A percentile compares a stretch with the other conserved stretches of the same genome.
These are phyloP conservation scores for Beaufortia kweichowensis DNA, from an alignment of 2,113 vertebrate species.

Conservation along the genomic window DNA sequence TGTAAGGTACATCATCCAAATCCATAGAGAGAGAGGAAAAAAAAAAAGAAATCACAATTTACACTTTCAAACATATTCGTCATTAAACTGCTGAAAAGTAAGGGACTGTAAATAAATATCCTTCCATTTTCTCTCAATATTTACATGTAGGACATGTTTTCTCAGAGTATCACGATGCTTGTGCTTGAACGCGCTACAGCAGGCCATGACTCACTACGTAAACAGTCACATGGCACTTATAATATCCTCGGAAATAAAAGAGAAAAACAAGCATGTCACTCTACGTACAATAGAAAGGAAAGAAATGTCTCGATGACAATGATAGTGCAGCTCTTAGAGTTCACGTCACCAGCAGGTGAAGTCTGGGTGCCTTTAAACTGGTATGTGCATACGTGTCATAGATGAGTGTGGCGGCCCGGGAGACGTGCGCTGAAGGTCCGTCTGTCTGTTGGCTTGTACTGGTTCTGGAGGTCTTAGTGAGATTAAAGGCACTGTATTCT, in stretches of 20 bases:
- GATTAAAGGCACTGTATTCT: conserved; percentile 78
- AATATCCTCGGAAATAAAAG: conserved; percentile 60
- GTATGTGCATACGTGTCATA: conserved; percentile 39
- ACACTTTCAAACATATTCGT: conserved; percentile 69
- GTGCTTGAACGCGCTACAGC: conserved; percentile 80
- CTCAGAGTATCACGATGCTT: conserved; percentile 72
- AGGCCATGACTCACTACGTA: conserved; percentile 74
- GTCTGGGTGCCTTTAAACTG: conserved; percentile 12
- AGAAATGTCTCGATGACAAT: conserved; percentile 52
- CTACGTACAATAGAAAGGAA: conserved; percentile 45
- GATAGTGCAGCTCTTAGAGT: conserved; percentile 52
- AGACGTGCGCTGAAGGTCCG: background rate
- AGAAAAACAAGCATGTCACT: conserved; percentile 64
- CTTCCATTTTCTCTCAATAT: conserved; percentile 68
- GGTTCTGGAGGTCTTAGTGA: conserved; percentile 59
- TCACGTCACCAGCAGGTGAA: conserved; percentile 35
- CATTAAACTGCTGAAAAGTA: conserved; percentile 69
- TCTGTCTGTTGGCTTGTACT: conserved; percentile 23
- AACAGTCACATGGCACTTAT: conserved; percentile 80
- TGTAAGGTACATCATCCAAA: conserved; percentile 76
- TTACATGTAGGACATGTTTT: conserved; percentile 70
- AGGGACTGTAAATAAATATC: conserved; percentile 78
- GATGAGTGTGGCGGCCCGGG: background rate
- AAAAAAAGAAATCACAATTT: conserved; percentile 67
- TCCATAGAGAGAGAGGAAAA: conserved; percentile 38